phyloP scores from a whole-genome alignment of 2,797 vertebrate genomes.

The Sorex maritimensis region DNA sequence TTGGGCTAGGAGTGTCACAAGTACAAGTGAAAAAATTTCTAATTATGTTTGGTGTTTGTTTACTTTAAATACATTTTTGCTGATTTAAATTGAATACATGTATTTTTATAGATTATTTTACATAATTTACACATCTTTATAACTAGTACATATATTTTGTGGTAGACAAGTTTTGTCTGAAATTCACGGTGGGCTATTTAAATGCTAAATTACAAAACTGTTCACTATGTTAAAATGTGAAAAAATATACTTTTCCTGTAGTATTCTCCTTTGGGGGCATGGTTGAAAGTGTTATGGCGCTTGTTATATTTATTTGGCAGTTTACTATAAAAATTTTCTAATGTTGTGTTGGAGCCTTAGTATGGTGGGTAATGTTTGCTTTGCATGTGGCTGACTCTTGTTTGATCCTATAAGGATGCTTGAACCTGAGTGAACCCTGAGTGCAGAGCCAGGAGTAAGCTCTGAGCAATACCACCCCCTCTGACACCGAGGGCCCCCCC shows the following conservation, averaged over 20 bases:
- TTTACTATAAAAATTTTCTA: conserved; percentile 42
- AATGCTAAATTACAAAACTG: conserved; percentile 40
- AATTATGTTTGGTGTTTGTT: background rate
- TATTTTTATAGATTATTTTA: conserved; percentile 32
- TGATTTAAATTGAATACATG: conserved; percentile 22
- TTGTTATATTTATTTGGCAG: conserved; percentile 17
- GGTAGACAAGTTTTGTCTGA: background rate
- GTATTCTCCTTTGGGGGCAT: background rate
- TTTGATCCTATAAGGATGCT: too few relatives aligned
- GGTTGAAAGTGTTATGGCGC: background rate
- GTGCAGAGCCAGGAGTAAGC: too few relatives aligned
- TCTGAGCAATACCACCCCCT: too few relatives aligned
- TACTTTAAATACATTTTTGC: conserved; percentile 60
- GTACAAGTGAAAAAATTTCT: conserved; percentile 23
- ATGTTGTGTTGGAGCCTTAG: background rate
- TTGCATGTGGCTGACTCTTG: too few relatives aligned
- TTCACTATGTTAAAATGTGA: too few relatives aligned
- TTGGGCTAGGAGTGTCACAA: background rate
- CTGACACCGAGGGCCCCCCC: too few relatives aligned
- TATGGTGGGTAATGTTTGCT: too few relatives aligned
- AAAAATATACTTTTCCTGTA: background rate
- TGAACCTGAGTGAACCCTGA: too few relatives aligned
- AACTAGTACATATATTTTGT: background rate
- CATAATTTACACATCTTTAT: background rate
- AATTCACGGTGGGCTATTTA: background rate